A percentile compares a stretch with the other conserved stretches of the same genome.
Evolutionary conservation across 2,888 invertebrate genomes (phyloP).

Genomic region (Myopa testacea): DNA sequence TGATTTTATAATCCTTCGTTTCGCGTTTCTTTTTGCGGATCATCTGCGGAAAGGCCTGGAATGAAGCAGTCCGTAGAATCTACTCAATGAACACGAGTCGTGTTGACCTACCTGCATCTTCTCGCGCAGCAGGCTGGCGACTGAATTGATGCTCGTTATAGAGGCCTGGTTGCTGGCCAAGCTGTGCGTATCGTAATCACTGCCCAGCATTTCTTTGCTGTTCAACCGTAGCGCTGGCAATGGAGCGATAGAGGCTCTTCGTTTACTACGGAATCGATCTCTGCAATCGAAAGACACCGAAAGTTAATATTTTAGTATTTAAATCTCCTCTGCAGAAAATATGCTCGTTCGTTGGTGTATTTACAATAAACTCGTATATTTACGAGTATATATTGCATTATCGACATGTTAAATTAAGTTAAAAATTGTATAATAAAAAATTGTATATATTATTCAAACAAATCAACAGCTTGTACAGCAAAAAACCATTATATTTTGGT

Average conservation of each 20-base stretch:
- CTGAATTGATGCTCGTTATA: conserved; percentile 85
- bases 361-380: too few species aligned
- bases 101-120: conserved; percentile 77
- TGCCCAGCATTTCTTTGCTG: conserved; percentile 71
- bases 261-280: conserved; percentile 74
- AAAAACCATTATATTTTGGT: too few species aligned
- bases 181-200: conserved; percentile 69
- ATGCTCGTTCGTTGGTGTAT: too few species aligned
- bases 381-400: too few species aligned
- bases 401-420: too few species aligned
- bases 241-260: conserved; percentile 75
- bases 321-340: background rate
- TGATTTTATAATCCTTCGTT: conserved; percentile 81
- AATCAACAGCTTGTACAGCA: too few species aligned
- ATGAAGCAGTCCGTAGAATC: background rate
- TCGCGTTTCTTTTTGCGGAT: conserved; percentile 77
- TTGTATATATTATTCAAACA: too few species aligned
- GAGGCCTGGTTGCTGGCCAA: conserved; percentile 72
- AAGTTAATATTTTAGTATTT: background rate
- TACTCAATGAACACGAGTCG: background rate
- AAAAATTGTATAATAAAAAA: too few species aligned
- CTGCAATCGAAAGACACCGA: conserved; percentile 65
- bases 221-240: conserved; percentile 71
- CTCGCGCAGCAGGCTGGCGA: conserved; percentile 84
- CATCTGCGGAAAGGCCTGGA: conserved; percentile 79